Evolutionary conservation across 92 coral and sea anemone genomes (phyloP), one percentile per base, ranked within the genome.

Genomic region (Zoanthus solanderi): DNA sequence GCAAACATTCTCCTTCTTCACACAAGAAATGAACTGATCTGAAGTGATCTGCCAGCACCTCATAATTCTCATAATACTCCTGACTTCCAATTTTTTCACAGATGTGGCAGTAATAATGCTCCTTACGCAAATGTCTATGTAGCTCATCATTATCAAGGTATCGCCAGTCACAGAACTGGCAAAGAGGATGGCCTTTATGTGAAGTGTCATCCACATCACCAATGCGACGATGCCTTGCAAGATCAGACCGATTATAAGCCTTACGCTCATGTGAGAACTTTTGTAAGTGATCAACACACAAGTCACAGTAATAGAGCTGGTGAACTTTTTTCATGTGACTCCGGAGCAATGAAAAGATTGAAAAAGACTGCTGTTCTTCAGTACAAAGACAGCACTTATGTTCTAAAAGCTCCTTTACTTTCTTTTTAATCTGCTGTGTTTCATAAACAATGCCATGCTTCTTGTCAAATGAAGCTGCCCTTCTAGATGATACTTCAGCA

Each of bases 91-190:
- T 94, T 72, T 92, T 93, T 71, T 97, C 99, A 86, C 99, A 97
- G 63, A 97, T 87, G 74, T 97, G 99, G 87, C 99, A 97, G 93
- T 98, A 95, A 74, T 95, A 97, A 81, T 97, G 99, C 87, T 93
- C 91, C 87, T 91, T 95, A 9, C 99, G 98, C 18, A 97, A 85
- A 78, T 97, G 99, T 18, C 84, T 68, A 85, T 95, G 96, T 45
- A 97, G 91, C 46, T 95, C 98, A 75, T 97, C 99, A 84, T 94
- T 94, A 83, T 97, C 99, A 28, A 97, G 93, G 76, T 87, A 95
- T 17, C 98, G 96, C 11, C 92, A 84, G 45, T 95, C 98, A 87
- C 99, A 97, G 81, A 97, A 97, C 66, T 92, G 87, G 86, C 99
- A 97, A 11, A 91, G 83, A 54, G 99, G 99, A 85, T 97, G 99